Evolutionary conservation across 2,797 vertebrate genomes (phyloP), one percentile per base, ranked within the genome.

Genomic region (Phalloptychus januarius): DNA sequence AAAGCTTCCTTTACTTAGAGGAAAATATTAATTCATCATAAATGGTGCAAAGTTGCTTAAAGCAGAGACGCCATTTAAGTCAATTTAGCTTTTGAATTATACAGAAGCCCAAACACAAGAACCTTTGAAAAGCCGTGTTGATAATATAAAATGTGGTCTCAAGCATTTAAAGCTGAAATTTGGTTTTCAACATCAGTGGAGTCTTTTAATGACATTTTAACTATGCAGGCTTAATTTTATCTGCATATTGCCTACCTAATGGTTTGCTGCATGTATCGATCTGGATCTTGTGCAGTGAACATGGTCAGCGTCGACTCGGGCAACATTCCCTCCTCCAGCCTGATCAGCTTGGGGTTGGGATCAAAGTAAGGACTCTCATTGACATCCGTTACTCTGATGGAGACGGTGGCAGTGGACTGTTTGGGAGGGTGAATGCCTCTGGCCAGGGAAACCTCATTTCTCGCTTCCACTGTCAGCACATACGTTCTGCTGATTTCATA

Each of bases 321-420:
- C 25, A 90, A 87, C 10, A 97, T 88, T 45, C 98, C 98, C 89
- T 99, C 98, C 71, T 99, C 97, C 81, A 98, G 95, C 75, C 95
- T 96, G 78, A 98, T 89, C 1, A 96, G 93, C 84, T 97, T 98
- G 71, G 98, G 98, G 90, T 98, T 98, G 81, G 97, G 97, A 65
- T 96, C 94, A 79, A 99, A 99, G 88, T 97, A 97, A 0, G 98
- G 98, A 87, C 97, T 97, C 95, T 99, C 98, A 18, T 99, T 99
- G 90, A 98, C 96, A 81, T 99, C 98, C 20, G 96, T 96, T 82
- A 99, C 97, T 0, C 93, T 96, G 89, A 99, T 97, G 79, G 98
- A 98, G 86, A 99, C 97, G 0, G 97, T 99, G 81, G 98, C 97
- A 5, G 98, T 99, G 83, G 98, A 99, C 93, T 99, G 98, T 78